Percentiles rank a stretch among this genome's conserved stretches.
phyloP scores from a whole-genome alignment of 1,140 invertebrate species.

The Scylla paramamosain region DNA sequence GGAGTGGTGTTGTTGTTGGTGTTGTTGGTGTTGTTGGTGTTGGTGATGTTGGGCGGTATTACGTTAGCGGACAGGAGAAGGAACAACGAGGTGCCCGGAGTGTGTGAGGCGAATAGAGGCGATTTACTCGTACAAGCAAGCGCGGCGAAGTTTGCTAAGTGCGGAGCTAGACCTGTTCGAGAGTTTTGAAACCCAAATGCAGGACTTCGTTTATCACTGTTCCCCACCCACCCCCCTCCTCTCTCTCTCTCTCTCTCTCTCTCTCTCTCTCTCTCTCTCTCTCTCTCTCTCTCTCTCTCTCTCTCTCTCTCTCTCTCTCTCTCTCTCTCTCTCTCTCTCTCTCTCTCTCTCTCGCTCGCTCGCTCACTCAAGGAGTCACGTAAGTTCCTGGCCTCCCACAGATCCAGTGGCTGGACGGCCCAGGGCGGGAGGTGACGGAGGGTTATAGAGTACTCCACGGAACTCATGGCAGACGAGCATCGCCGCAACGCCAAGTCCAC shows the following conservation, averaged over 20 bases:
- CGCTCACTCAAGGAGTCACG: neutral
- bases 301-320: constrained; percentile 36
- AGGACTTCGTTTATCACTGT: neutral
- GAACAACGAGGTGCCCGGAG: neutral
- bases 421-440: constrained; percentile 87
- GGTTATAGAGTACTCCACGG: constrained; percentile 88
- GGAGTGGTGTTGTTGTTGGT: neutral
- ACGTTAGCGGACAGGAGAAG: neutral
- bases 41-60: neutral
- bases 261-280: constrained; percentile 29
- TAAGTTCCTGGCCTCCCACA: constrained; percentile 80
- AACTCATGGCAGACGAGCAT: constrained; percentile 87
- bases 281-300: constrained; percentile 16
- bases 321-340: constrained; percentile 34
- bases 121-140: neutral
- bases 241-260: neutral
- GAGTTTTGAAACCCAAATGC: neutral
- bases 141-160: neutral
- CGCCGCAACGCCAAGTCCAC: constrained; percentile 87
- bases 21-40: neutral
- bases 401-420: constrained; percentile 96
- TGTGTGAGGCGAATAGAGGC: neutral
- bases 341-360: neutral
- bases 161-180: neutral
- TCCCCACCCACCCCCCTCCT: neutral